Conservation (phyloP, 2,113 vertebrate genomes). For the Arizona elegans region DNA sequence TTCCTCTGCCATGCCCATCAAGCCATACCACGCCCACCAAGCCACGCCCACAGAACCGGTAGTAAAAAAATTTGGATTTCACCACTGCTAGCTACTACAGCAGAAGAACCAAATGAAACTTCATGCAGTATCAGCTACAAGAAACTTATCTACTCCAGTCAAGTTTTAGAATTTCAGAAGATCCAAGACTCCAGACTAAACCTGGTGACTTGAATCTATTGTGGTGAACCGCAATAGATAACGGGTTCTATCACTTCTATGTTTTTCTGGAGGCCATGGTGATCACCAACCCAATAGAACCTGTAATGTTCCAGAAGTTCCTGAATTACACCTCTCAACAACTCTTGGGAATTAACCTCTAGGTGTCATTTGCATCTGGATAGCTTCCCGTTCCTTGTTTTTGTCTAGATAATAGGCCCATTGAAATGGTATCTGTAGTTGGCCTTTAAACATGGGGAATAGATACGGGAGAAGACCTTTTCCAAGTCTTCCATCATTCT, state of each 20-base stretch:
- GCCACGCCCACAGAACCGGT: no score
- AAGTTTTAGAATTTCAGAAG: background rate
- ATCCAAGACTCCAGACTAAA: background rate
- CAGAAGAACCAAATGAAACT: background rate
- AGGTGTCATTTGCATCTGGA: background rate
- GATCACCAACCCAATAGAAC: background rate
- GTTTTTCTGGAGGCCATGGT: background rate
- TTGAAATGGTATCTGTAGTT: background rate
- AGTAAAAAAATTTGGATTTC: no score
- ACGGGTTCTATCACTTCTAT: background rate
- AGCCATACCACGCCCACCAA: no score
- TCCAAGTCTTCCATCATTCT: no score
- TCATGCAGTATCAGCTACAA: background rate
- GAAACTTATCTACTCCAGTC: background rate
- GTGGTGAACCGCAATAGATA: background rate
- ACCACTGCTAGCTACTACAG: background rate
- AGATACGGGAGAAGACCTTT: background rate
- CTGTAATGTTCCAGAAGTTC: background rate
- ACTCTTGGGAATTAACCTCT: background rate
- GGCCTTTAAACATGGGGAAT: background rate
- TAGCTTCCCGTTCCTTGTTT: background rate
- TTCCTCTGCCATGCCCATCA: no score
- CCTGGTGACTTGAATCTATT: no score
- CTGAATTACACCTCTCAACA: no score
- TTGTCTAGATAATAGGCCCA: background rate